Evolutionary conservation across 1,140 invertebrate species (phyloP).

Genomic region (Sitophilus oryzae): DNA sequence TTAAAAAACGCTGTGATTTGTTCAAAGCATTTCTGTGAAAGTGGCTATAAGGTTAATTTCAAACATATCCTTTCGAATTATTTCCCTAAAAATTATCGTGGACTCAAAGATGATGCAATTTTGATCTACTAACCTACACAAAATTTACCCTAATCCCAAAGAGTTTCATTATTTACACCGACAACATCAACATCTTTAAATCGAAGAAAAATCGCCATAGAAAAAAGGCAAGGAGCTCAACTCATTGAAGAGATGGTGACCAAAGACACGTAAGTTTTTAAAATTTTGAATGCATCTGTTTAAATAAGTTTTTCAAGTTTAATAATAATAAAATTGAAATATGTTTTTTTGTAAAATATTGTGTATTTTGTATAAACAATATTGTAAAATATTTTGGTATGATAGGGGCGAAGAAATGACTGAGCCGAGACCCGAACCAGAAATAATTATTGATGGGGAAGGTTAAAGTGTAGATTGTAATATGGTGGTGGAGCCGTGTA

Average conservation of each 20-base stretch:
- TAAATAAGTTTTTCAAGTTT: neutral
- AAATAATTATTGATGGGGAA: neutral
- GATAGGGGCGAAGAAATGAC: neutral
- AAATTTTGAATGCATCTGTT: neutral
- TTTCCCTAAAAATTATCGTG: constrained; percentile 14
- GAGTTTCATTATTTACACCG: neutral
- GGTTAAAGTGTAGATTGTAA: neutral
- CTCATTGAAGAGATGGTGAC: neutral
- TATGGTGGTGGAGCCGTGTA: constrained; percentile 1
- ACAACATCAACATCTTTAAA: no score
- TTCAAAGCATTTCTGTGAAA: constrained; percentile 16
- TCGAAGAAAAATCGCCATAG: neutral
- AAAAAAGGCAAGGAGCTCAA: constrained; percentile 8
- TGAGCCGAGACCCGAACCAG: no score
- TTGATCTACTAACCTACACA: no score
- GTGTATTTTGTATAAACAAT: no score
- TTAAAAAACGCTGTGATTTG: constrained; percentile 10
- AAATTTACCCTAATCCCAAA: constrained; percentile 9
- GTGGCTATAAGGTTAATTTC: constrained; percentile 14
- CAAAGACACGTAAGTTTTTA: constrained; percentile 3
- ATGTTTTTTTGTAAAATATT: no score
- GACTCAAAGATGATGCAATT: constrained; percentile 11
- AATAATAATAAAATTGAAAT: no score
- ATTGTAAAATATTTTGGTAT: no score
- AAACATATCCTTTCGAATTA: constrained; percentile 17